Conservation (phyloP, 2,797 vertebrate genomes). For the Alca torda region DNA sequence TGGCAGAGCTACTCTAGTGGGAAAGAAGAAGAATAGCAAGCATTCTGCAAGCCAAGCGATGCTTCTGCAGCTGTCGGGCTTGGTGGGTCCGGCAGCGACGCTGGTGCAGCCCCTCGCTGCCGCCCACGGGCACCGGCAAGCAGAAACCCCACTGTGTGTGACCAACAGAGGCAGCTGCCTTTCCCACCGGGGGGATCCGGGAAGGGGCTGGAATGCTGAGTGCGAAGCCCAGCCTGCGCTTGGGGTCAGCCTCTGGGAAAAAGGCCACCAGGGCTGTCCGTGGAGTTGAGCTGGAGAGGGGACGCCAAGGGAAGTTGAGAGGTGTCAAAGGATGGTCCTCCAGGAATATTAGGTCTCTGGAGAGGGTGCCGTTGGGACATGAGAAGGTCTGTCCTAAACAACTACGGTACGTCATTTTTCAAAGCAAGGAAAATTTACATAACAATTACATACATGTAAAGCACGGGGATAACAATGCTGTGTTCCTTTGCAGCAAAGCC, state of each 20-base stretch:
- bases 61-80: not conserved
- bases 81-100: accelerated
- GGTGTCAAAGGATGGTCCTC: not conserved
- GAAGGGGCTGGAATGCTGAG: not conserved
- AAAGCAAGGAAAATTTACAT: not conserved
- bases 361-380: not conserved
- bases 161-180: accelerated
- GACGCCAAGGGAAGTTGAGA: not conserved
- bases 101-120: not conserved
- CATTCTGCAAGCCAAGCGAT: not conserved
- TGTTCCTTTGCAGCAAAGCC: not conserved
- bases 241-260: not conserved
- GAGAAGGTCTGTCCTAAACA: not conserved
- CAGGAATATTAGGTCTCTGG: not conserved
- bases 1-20: not conserved
- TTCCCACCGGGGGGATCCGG: not conserved
- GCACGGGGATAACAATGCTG: accelerated
- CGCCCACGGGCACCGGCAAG: not conserved
- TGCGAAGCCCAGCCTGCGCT: not conserved
- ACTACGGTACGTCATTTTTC: not conserved
- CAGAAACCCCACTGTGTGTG: not conserved
- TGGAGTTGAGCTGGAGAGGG: not conserved
- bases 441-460: not conserved
- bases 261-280: not conserved
- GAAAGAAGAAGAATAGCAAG: not conserved